Conservation (phyloP, 2,113 vertebrate species). For the Lepisosteus oculatus region DNA sequence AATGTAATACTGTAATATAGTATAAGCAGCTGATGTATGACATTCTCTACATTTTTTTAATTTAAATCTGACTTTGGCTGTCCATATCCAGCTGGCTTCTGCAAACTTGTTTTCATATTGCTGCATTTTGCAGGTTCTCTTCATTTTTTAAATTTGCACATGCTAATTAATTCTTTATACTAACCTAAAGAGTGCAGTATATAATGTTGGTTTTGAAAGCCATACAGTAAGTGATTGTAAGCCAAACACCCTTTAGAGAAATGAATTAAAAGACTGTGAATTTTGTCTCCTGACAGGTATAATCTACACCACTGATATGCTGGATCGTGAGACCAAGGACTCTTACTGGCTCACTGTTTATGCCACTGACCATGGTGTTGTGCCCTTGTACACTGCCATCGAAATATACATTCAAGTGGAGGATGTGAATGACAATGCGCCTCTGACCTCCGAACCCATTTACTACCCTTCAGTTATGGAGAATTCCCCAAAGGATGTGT, state of each 20-base stretch:
- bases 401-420: conserved; percentile 93
- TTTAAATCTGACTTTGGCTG: too few relatives aligned
- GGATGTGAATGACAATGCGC: conserved; percentile 95
- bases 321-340: conserved; percentile 88
- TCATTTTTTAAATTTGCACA: too few relatives aligned
- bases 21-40: too few relatives aligned
- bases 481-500: conserved; percentile 89
- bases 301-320: conserved; percentile 86
- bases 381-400: conserved; percentile 83
- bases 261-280: background rate
- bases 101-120: too few relatives aligned
- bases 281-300: conserved; percentile 65
- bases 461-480: conserved; percentile 81
- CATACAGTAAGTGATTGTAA: background rate
- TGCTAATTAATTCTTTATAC: too few relatives aligned
- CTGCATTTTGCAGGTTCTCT: too few relatives aligned
- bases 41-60: too few relatives aligned
- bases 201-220: too few relatives aligned
- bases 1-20: too few relatives aligned
- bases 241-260: background rate
- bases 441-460: conserved; percentile 85
- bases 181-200: too few relatives aligned
- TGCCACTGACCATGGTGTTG: conserved; percentile 86
- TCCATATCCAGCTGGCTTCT: too few relatives aligned
- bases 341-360: conserved; percentile 96